These are phyloP conservation scores for Callipepla squamata DNA, from an alignment of 2,113 vertebrate genomes.

Conservation along the genomic window DNA sequence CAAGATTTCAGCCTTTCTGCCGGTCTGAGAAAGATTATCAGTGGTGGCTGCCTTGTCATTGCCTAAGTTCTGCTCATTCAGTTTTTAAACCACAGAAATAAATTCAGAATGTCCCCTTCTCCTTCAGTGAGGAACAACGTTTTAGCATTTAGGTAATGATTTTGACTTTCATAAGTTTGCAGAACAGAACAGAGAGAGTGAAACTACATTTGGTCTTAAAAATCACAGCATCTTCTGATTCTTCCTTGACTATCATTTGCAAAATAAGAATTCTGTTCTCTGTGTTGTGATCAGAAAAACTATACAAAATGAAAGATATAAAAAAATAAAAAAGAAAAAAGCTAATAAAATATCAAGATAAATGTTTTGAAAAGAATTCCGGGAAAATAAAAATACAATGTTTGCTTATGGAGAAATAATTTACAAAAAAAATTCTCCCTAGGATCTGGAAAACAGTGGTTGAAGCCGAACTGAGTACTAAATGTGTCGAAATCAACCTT, in stretches of 20 bases:
- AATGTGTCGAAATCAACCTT: not conserved
- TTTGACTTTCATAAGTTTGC: not conserved
- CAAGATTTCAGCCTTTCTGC: not conserved
- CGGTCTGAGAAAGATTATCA: not conserved
- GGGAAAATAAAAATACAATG: not conserved
- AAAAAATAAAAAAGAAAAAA: not conserved
- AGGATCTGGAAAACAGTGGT: not conserved
- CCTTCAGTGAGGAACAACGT: not conserved
- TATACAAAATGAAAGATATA: not conserved
- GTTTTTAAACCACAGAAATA: not conserved
- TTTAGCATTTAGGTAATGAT: not conserved
- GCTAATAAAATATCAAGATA: not conserved
- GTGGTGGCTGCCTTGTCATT: not conserved
- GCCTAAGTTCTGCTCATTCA: not conserved
- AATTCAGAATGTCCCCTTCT: not conserved
- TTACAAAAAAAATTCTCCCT: not conserved
- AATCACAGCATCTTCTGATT: not conserved
- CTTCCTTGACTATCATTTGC: not conserved
- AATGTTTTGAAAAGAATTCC: not conserved
- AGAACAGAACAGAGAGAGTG: not conserved
- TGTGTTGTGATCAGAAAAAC: not conserved
- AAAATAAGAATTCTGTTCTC: not conserved
- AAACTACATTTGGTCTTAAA: not conserved
- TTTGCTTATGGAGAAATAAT: not conserved
- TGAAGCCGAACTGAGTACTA: constrained; percentile 5